Base-by-base conservation (phyloP, 1,140 invertebrate genomes). In the Drosophila mayri region DNA sequence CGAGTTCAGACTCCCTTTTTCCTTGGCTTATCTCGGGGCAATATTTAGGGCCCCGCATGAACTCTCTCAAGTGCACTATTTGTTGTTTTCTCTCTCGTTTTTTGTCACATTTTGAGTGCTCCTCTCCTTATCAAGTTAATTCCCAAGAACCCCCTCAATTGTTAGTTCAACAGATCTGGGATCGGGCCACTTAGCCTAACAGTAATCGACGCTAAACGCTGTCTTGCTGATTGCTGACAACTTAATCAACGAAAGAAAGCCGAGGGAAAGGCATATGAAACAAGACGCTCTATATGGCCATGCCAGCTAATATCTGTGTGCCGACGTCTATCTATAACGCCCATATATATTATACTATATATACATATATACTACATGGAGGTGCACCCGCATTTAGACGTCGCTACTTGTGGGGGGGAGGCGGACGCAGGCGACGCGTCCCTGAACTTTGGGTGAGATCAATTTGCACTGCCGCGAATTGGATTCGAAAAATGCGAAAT, bases 391-490 rank as follows among this genome's bases (percentile, higher is more conserved):
- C 76, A 78, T 79, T 50, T 71, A 41, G 77, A 64, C 35, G 38
- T 76, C 46, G 64, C 58, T 65, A 61, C 75, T 35, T 44, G 32
- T 43, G 44, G 16, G 66, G 22, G 16, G 28, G 57, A 37, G 35
- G 8, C 9, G 46, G 22, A 25, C 7, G 22, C 28, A n/a, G 25
- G 6, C 28, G 46, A 8, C 16, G 43, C 57, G 83, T 67, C 83
- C 83, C 83, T 86, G 83, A 86, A 86, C 83, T 86, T 86, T 86
- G 83, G 79, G 83, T 49, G 46, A 61, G 50, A 77, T 82, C 79
- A 86, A 87, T 86, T 86, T 87, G 83, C 83, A 86, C 83, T 66
- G 83, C 72, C 83, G 79, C 83, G 61, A 86, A 82, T 74, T 65
- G 73, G 74, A 72, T 73, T 73, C 66, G 54, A 60, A 76, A 84